A percentile compares a stretch with the other conserved stretches of the same genome.
These are phyloP conservation scores for Tetramorium alpestre DNA, from an alignment of 1,140 invertebrate genomes.

Conservation along the genomic window DNA sequence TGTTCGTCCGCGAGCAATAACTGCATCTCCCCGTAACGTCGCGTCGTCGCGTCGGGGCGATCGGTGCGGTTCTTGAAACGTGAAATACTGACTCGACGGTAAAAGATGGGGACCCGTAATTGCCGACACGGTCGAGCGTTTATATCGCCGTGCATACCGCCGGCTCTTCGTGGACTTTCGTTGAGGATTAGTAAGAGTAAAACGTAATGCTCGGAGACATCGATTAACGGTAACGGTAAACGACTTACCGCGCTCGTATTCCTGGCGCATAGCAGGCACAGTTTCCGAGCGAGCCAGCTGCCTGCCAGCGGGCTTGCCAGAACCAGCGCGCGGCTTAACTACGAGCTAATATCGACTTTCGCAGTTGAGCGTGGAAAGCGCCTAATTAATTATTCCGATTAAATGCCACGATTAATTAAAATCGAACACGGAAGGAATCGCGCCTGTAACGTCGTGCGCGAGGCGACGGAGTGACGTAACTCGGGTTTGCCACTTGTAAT, in stretches of 20 bases:
- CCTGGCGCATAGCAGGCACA: conserved; percentile 44
- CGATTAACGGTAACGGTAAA: conserved; percentile 81
- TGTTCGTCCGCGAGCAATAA: conserved; percentile 27
- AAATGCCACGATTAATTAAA: conserved; percentile 53
- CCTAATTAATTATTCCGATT: conserved; percentile 69
- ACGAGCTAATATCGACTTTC: conserved; percentile 59
- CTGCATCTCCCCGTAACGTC: conserved; percentile 6
- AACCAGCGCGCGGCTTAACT: neutral
- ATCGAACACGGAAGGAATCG: conserved; percentile 57
- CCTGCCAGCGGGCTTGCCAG: neutral
- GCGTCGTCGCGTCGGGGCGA: neutral
- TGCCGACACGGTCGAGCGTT: conserved; percentile 69
- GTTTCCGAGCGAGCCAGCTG: conserved; percentile 42
- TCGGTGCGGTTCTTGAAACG: conserved; percentile 60
- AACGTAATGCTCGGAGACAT: conserved; percentile 79
- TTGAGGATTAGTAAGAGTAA: conserved; percentile 81
- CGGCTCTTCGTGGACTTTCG: conserved; percentile 76
- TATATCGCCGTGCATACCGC: conserved; percentile 70
- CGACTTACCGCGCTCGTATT: conserved; percentile 74
- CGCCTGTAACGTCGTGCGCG: neutral
- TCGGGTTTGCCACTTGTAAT: neutral
- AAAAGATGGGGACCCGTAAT: conserved; percentile 64
- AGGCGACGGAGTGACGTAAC: conserved; percentile 43
- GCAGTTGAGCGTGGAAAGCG: conserved; percentile 37
- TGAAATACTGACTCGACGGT: conserved; percentile 67